phyloP scores from a whole-genome alignment of 2,113 vertebrate genomes.

The Callithrix jacchus region DNA sequence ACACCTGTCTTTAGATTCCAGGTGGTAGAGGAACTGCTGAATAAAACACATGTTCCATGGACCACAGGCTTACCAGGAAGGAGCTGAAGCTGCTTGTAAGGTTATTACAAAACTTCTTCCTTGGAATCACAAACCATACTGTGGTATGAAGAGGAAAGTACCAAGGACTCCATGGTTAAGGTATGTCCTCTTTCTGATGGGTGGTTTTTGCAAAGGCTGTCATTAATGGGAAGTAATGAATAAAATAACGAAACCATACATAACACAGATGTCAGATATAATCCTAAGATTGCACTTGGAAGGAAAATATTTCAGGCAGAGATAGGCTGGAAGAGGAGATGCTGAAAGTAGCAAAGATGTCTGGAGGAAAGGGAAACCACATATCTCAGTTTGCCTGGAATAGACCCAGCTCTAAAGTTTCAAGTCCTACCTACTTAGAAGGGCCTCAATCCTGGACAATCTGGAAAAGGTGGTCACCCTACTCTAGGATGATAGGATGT shows the following conservation, averaged over 20 bases:
- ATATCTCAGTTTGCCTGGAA: background rate
- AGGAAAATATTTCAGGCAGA: background rate
- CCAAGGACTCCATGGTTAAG: background rate
- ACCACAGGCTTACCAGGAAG: background rate
- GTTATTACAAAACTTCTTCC: background rate
- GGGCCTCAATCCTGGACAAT: background rate
- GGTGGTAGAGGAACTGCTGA: background rate
- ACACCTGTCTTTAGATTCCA: background rate
- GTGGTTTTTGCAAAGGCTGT: background rate
- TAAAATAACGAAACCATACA: background rate
- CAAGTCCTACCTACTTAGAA: background rate
- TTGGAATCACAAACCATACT: background rate
- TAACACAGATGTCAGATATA: background rate
- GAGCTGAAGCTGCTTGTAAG: background rate
- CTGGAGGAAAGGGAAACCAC: background rate
- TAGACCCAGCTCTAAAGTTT: background rate
- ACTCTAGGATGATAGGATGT: background rate
- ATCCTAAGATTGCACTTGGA: background rate
- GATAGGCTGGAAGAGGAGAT: background rate
- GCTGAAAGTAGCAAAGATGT: background rate
- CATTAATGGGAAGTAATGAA: background rate
- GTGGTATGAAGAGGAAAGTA: conserved; percentile 34
- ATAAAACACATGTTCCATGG: background rate
- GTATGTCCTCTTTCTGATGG: background rate
- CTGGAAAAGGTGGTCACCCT: background rate